A percentile compares a stretch with the other conserved stretches of the same genome.
phyloP scores from a whole-genome alignment of 2,888 invertebrate genomes.

The Lasius fuliginosus region DNA sequence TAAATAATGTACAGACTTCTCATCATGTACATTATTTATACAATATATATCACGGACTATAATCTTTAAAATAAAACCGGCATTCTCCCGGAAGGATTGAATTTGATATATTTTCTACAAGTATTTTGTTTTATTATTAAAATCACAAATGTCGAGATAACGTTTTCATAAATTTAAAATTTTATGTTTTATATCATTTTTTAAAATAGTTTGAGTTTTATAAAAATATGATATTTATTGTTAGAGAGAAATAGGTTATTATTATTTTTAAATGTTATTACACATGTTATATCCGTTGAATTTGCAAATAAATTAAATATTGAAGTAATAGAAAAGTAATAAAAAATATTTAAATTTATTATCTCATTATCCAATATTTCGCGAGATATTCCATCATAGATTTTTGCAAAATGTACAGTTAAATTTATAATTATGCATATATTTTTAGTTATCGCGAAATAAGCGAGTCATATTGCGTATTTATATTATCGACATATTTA shows the following conservation, averaged over 20 bases:
- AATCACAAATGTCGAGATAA: not conserved
- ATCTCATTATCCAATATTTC: not conserved
- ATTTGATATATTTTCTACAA: not conserved
- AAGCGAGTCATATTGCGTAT: not conserved
- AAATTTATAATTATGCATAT: conserved; percentile 7
- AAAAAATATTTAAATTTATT: not conserved
- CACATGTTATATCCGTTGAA: not conserved
- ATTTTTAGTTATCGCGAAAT: not conserved
- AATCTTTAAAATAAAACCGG: not conserved
- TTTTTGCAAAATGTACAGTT: not conserved
- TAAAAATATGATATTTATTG: not conserved
- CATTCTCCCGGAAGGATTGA: not conserved
- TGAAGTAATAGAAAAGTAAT: not conserved
- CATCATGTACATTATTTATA: conserved; percentile 56
- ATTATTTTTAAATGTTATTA: not conserved
- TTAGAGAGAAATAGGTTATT: not conserved
- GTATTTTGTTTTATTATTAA: not conserved
- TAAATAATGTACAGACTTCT: conserved; percentile 18
- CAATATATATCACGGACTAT: conserved; percentile 24
- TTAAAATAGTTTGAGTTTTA: not conserved
- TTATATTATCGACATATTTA: conserved; percentile 9
- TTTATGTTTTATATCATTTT: not conserved
- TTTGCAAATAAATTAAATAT: not conserved
- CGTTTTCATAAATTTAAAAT: not conserved
- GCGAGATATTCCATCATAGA: not conserved